These are phyloP conservation scores for Maccullochella peelii DNA, from an alignment of 2,113 vertebrate species.

Conservation along the genomic window DNA sequence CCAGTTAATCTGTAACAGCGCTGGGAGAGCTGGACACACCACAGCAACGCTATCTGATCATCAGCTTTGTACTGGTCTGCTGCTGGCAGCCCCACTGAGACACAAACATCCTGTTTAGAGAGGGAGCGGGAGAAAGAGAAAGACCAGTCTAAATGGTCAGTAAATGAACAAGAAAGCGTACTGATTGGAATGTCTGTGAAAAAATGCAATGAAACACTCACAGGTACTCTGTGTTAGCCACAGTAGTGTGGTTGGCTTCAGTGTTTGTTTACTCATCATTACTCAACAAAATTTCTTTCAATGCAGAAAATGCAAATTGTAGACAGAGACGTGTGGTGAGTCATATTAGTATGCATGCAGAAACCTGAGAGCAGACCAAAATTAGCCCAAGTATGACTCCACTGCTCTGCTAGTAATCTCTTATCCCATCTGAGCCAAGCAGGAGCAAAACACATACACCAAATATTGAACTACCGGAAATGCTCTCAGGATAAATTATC, in stretches of 20 bases:
- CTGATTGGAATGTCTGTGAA: conserved; percentile 12
- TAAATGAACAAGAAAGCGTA: conserved; percentile 4
- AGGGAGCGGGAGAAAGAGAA: conserved; percentile 48
- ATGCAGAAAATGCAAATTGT: background rate
- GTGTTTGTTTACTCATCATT: background rate
- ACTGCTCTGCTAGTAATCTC: background rate
- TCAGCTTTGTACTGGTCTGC: conserved; percentile 75
- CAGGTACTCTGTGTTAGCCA: background rate
- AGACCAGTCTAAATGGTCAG: conserved; percentile 9
- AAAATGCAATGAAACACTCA: background rate
- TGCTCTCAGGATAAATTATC: background rate
- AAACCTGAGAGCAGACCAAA: conserved; percentile 39
- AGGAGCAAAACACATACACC: too few species aligned
- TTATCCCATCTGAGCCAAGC: background rate
- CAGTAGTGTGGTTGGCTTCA: background rate
- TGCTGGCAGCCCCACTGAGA: conserved; percentile 65
- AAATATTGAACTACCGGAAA: conserved; percentile 14
- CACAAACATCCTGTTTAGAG: conserved; percentile 86
- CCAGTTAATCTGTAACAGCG: conserved; percentile 77
- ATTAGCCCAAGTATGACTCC: conserved; percentile 41
- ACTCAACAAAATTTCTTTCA: background rate
- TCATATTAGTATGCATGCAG: conserved; percentile 32
- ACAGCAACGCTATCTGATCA: conserved; percentile 78
- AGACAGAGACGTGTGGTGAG: background rate
- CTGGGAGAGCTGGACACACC: conserved; percentile 71